These are phyloP conservation scores for Drosophila prostipennis DNA, from an alignment of 2,888 invertebrate species.

Conservation along the genomic window DNA sequence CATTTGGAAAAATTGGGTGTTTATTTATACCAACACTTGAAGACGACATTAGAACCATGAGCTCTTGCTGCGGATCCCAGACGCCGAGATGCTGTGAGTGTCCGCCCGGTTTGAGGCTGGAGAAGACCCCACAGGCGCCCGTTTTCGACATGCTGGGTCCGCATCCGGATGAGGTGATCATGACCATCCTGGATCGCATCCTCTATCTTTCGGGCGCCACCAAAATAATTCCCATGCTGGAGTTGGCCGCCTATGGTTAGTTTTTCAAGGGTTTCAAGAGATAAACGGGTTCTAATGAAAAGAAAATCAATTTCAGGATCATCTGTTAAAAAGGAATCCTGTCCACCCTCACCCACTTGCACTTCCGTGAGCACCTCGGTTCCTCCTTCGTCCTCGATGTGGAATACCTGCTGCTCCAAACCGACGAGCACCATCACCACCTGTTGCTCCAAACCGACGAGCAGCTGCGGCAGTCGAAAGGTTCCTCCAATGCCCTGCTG, in stretches of 20 bases:
- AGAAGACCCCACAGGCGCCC: slow-evolving; percentile 39
- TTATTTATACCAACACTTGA: slow-evolving; percentile 8
- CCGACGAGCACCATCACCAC: neutral
- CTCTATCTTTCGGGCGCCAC: slow-evolving; percentile 65
- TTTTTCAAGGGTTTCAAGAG: neutral
- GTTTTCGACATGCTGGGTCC: slow-evolving; percentile 64
- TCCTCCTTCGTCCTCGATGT: neutral
- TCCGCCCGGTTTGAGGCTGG: neutral
- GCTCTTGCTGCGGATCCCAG: neutral
- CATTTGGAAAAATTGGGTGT: slow-evolving; percentile 7
- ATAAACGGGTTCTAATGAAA: neutral
- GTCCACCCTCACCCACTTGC: neutral
- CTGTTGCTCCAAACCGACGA: neutral
- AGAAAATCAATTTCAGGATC: neutral
- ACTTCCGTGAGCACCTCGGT: neutral
- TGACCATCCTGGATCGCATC: slow-evolving; percentile 69
- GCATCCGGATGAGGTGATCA: slow-evolving; percentile 78
- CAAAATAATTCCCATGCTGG: slow-evolving; percentile 32
- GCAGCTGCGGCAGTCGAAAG: neutral
- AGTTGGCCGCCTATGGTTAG: slow-evolving; percentile 3
- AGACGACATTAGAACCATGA: slow-evolving; percentile 14
- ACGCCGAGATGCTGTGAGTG: neutral
- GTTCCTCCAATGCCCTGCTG: neutral
- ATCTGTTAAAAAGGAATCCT: neutral
- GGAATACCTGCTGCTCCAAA: neutral